Percentiles rank a stretch among this genome's conserved stretches.
These are phyloP conservation scores for Vanacampus margaritifer DNA, from an alignment of 2,113 vertebrate species.

Conservation along the genomic window DNA sequence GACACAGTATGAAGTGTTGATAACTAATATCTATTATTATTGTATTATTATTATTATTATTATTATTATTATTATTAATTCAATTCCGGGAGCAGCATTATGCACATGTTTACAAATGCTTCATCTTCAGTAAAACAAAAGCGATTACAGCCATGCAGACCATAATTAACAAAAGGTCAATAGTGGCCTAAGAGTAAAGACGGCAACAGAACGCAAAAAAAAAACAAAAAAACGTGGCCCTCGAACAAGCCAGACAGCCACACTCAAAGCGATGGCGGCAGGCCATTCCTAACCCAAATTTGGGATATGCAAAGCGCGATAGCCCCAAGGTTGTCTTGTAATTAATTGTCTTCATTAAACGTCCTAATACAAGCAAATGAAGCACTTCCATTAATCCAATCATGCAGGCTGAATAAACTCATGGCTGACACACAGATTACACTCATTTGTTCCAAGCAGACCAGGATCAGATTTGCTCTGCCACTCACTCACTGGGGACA, in stretches of 20 bases:
- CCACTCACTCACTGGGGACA: slow-evolving; percentile 57
- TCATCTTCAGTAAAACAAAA: slow-evolving; percentile 68
- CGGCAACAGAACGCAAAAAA: slow-evolving; percentile 64
- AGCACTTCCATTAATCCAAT: slow-evolving; percentile 78
- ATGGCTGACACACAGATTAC: slow-evolving; percentile 64
- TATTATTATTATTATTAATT: slow-evolving; percentile 55
- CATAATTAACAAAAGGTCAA: slow-evolving; percentile 81
- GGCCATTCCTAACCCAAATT: slow-evolving; percentile 74
- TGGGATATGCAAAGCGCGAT: slow-evolving; percentile 73
- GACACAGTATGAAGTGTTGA: slow-evolving; percentile 5
- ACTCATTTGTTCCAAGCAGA: slow-evolving; percentile 59
- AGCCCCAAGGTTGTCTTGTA: slow-evolving; percentile 72
- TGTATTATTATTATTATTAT: too few relatives aligned
- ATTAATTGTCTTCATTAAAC: slow-evolving; percentile 81
- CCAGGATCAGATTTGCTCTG: slow-evolving; percentile 56
- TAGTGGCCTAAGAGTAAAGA: slow-evolving; percentile 73
- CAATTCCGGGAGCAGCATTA: slow-evolving; percentile 59
- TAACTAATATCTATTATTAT: background rate
- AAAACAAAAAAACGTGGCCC: slow-evolving; percentile 61
- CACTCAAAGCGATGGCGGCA: slow-evolving; percentile 72
- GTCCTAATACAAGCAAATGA: slow-evolving; percentile 74
- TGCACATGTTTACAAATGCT: slow-evolving; percentile 58
- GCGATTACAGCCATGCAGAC: slow-evolving; percentile 72
- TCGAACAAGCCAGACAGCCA: slow-evolving; percentile 67
- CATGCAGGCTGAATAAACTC: slow-evolving; percentile 68